Evolutionary conservation across 2,888 invertebrate genomes (phyloP).

Genomic region (Hemithea aestivaria): DNA sequence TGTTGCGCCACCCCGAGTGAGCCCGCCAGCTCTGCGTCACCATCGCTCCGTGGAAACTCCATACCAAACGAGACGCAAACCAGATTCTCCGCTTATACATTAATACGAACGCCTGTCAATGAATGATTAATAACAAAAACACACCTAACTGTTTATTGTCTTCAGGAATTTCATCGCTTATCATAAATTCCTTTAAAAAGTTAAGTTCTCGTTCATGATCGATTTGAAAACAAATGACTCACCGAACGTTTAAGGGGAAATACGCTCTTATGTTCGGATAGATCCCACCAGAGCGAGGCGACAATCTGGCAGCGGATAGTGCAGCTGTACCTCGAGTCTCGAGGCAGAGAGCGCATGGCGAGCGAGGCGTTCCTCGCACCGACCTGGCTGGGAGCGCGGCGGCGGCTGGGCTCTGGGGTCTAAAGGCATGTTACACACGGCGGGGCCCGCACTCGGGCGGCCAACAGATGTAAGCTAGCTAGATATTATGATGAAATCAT

Average conservation of each 20-base stretch:
- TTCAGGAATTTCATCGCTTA: not conserved
- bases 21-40: slow-evolving; percentile 13
- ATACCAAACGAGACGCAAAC: slow-evolving; percentile 7
- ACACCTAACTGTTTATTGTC: slow-evolving; percentile 13
- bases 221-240: slow-evolving; percentile 45
- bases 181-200: not conserved
- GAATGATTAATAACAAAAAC: slow-evolving; percentile 20
- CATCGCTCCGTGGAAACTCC: slow-evolving; percentile 12
- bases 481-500: slow-evolving; percentile 44
- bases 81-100: slow-evolving; percentile 10
- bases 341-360: slow-evolving; percentile 14
- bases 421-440: slow-evolving; percentile 65
- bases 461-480: slow-evolving; percentile 33
- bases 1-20: slow-evolving; percentile 19
- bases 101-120: slow-evolving; percentile 13
- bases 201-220: slow-evolving; percentile 11
- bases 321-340: slow-evolving; percentile 19
- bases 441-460: slow-evolving; percentile 46
- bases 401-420: slow-evolving; percentile 48
- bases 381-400: slow-evolving; percentile 19
- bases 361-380: slow-evolving; percentile 25
- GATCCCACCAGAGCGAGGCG: slow-evolving; percentile 13
- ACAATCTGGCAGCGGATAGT: slow-evolving; percentile 24
- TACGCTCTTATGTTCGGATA: slow-evolving; percentile 20
- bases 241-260: slow-evolving; percentile 30